Conservation (phyloP, 2,888 invertebrate species). For the Caenorhabditis imperialis region DNA sequence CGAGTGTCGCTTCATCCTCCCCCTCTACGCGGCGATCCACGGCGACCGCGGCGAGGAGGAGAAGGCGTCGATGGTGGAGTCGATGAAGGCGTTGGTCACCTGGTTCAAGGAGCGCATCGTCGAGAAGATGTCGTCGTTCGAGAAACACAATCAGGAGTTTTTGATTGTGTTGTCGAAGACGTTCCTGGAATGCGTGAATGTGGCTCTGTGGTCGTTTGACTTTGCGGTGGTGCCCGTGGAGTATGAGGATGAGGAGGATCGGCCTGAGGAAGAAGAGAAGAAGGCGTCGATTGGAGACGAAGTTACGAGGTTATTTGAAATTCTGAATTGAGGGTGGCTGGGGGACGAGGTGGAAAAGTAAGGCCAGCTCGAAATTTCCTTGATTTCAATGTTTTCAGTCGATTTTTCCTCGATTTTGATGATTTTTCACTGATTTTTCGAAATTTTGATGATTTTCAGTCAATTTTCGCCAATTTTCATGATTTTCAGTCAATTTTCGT, state of each 20-base stretch:
- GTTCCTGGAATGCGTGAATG: slow-evolving; percentile 28
- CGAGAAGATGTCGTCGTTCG: slow-evolving; percentile 8
- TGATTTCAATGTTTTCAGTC: too few relatives aligned
- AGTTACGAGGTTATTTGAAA: too few relatives aligned
- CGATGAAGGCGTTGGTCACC: slow-evolving; percentile 11
- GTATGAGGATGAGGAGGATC: slow-evolving; percentile 34
- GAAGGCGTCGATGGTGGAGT: slow-evolving; percentile 3
- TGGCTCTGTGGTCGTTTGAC: slow-evolving; percentile 32
- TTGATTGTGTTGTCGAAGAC: slow-evolving; percentile 15
- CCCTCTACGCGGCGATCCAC: slow-evolving; percentile 18
- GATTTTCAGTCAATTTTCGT: too few relatives aligned
- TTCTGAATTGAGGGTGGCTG: too few relatives aligned
- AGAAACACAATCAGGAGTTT: slow-evolving; percentile 26
- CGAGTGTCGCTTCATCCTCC: slow-evolving; percentile 36
- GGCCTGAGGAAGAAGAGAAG: background rate
- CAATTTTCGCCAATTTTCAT: too few relatives aligned
- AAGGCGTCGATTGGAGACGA: background rate
- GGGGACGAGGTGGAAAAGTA: too few relatives aligned
- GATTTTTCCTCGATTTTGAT: too few relatives aligned
- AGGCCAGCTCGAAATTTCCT: too few relatives aligned
- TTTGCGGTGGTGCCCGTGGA: slow-evolving; percentile 22
- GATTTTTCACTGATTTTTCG: too few relatives aligned
- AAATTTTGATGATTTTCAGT: too few relatives aligned
- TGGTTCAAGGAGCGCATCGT: slow-evolving; percentile 40
- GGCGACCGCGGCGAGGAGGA: slow-evolving; percentile 12